Conservation (phyloP, 2,113 vertebrate genomes). For the Piliocolobus tephrosceles region DNA sequence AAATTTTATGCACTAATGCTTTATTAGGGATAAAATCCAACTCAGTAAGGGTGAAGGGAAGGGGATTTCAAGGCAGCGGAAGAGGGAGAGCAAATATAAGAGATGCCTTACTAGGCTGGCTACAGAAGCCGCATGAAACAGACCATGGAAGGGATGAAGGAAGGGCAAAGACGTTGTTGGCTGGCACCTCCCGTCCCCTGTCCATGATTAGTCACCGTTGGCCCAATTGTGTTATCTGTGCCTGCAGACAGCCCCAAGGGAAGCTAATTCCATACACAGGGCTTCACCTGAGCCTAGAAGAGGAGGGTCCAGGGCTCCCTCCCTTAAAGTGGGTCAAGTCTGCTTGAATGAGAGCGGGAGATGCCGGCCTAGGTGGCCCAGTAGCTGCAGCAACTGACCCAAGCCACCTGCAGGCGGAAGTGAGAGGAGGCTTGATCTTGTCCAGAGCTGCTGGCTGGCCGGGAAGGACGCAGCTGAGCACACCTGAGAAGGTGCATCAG, state of each 20-base stretch:
- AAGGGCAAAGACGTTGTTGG: background rate
- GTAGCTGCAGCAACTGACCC: background rate
- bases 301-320: background rate
- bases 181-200: background rate
- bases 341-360: background rate
- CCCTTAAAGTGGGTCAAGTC: background rate
- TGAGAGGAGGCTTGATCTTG: fast-evolving
- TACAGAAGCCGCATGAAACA: background rate
- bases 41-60: background rate
- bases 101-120: background rate
- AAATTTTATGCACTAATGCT: background rate
- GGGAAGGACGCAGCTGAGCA: background rate
- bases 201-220: fast-evolving
- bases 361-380: background rate
- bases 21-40: background rate
- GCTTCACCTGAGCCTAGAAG: background rate
- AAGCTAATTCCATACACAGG: background rate
- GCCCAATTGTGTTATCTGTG: background rate
- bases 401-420: background rate
- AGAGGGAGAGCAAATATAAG: background rate
- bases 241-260: background rate
- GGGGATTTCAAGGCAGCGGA: background rate
- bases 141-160: background rate
- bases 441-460: background rate
- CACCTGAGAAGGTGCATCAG: background rate